Conservation (phyloP, 2,797 vertebrate genomes). For the Echeneis naucrates region DNA sequence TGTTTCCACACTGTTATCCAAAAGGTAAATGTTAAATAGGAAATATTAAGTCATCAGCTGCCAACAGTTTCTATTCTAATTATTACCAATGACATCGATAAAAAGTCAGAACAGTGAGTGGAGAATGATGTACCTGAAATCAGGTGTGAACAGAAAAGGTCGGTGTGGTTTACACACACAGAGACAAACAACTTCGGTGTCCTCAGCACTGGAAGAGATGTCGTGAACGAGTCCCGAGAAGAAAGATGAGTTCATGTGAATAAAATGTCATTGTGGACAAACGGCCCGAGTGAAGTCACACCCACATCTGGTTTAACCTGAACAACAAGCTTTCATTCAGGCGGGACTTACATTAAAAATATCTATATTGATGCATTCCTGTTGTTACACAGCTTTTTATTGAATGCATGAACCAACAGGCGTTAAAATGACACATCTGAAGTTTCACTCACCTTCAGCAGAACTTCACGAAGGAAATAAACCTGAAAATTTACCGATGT, state of each 20-base stretch:
- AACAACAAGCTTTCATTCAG: conserved; percentile 9
- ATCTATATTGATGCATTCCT: too few species aligned
- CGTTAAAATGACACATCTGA: not conserved
- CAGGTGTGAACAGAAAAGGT: too few species aligned
- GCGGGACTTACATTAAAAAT: not conserved
- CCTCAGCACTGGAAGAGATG: not conserved
- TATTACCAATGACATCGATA: not conserved
- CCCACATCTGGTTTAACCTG: conserved; percentile 69
- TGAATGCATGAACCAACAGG: not conserved
- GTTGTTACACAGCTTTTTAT: not conserved
- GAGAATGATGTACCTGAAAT: too few species aligned
- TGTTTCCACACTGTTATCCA: too few species aligned
- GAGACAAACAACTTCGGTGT: too few species aligned
- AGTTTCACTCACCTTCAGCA: conserved; percentile 28
- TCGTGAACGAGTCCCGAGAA: not conserved
- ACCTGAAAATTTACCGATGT: not conserved
- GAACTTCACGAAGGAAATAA: not conserved
- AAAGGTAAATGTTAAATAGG: not conserved
- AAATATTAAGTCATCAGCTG: not conserved
- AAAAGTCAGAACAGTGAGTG: too few species aligned
- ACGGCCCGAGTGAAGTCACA: not conserved
- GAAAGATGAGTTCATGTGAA: not conserved
- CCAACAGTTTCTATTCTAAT: not conserved
- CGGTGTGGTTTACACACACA: too few species aligned
- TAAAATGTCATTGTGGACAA: conserved; percentile 25